Evolutionary conservation across 2,113 vertebrate genomes (phyloP).

Genomic region (Eulacestoma nigropectus): DNA sequence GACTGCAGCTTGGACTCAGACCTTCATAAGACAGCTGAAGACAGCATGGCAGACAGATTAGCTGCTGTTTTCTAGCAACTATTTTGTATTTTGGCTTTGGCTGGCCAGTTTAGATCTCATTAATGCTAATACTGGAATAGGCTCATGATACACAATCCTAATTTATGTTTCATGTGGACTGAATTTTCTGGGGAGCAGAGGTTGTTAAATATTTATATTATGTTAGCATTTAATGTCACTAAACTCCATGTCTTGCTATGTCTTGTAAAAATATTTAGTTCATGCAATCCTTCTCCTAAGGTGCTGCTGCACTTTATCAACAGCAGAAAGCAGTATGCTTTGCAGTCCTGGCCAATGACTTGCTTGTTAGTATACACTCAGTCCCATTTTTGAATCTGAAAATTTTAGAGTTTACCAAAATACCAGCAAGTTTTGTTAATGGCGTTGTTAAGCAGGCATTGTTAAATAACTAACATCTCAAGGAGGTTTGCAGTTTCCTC

Average conservation of each 20-base stretch:
- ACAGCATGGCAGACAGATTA: constrained; percentile 13
- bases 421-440: background rate
- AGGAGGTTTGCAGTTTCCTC: background rate
- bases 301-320: background rate
- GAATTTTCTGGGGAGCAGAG: constrained; percentile 13
- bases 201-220: constrained; percentile 46
- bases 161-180: constrained; percentile 36
- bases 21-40: background rate
- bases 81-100: constrained; percentile 34
- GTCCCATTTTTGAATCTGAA: background rate
- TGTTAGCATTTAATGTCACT: constrained; percentile 9
- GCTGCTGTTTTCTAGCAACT: constrained; percentile 30
- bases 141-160: background rate
- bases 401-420: background rate
- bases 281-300: background rate
- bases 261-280: constrained; percentile 9
- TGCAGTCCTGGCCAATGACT: background rate
- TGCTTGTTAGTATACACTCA: background rate
- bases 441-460: background rate
- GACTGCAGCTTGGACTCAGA: constrained; percentile 30
- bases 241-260: background rate
- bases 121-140: constrained; percentile 25
- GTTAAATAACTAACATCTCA: background rate
- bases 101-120: constrained; percentile 8
- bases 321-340: background rate